Percentiles rank a stretch among this genome's conserved stretches.
These are phyloP conservation scores for Diloba caeruleocephala DNA, from an alignment of 2,888 invertebrate species.

Conservation along the genomic window DNA sequence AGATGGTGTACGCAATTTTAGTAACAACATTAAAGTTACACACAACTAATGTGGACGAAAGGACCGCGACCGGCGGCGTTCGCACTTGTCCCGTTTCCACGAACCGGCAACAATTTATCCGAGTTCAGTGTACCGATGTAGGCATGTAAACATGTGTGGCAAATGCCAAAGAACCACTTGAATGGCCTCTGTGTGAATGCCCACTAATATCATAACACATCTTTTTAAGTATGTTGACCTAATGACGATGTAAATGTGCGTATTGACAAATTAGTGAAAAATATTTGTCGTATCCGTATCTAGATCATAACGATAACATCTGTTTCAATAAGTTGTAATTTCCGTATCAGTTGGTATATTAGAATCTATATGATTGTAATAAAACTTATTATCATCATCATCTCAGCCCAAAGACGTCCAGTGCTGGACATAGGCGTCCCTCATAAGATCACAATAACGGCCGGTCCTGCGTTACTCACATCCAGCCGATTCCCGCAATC, in stretches of 20 bases:
- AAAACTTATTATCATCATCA: too few relatives aligned
- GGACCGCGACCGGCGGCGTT: slow-evolving; percentile 64
- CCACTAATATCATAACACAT: slow-evolving; percentile 26
- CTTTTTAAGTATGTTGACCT: slow-evolving; percentile 3
- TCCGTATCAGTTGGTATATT: slow-evolving; percentile 4
- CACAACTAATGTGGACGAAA: slow-evolving; percentile 53
- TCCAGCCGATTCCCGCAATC: too few relatives aligned
- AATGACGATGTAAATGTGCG: slow-evolving; percentile 9
- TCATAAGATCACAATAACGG: too few relatives aligned
- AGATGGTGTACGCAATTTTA: slow-evolving; percentile 59
- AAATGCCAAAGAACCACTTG: slow-evolving; percentile 51
- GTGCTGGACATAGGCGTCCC: too few relatives aligned
- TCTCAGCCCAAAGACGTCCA: too few relatives aligned
- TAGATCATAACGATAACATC: slow-evolving; percentile 22
- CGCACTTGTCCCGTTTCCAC: slow-evolving; percentile 75
- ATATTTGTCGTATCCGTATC: slow-evolving; percentile 18
- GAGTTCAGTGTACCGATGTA: slow-evolving; percentile 79
- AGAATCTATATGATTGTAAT: too few relatives aligned
- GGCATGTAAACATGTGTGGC: slow-evolving; percentile 68
- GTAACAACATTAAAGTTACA: too few relatives aligned
- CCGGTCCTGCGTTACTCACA: too few relatives aligned
- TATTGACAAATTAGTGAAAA: slow-evolving; percentile 28
- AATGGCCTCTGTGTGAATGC: slow-evolving; percentile 45
- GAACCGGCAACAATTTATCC: slow-evolving; percentile 78
- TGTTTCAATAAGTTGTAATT: slow-evolving; percentile 32